phyloP scores from a whole-genome alignment of 2,888 invertebrate genomes.

The Aporophyla lueneburgensis region DNA sequence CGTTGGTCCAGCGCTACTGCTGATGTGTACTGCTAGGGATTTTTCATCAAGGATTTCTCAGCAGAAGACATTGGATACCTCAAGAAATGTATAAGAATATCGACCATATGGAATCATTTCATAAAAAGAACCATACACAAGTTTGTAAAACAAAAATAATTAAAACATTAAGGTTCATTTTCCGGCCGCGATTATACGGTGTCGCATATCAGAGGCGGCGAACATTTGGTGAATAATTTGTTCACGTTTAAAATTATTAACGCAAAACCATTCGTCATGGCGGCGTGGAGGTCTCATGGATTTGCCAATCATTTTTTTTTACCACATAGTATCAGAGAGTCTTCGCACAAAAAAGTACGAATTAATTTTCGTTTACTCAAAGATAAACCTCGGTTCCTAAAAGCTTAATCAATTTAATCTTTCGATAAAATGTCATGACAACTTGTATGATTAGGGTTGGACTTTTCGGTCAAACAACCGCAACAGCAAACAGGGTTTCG shows the following conservation, averaged over 20 bases:
- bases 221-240: constrained; percentile 84
- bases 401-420: constrained; percentile 30
- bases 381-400: constrained; percentile 14
- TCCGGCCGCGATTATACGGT: constrained; percentile 72
- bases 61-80: neutral
- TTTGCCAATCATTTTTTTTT: constrained; percentile 49
- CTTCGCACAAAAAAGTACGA: constrained; percentile 21
- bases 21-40: too few relatives aligned
- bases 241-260: constrained; percentile 83
- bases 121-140: constrained; percentile 13
- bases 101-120: neutral
- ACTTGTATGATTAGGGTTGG: constrained; percentile 20
- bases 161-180: constrained; percentile 53
- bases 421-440: constrained; percentile 30
- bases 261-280: constrained; percentile 71
- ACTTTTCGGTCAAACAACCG: neutral
- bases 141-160: constrained; percentile 61
- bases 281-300: constrained; percentile 60
- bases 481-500: neutral
- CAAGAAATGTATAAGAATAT: neutral
- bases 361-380: constrained; percentile 23
- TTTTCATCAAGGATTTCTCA: too few relatives aligned
- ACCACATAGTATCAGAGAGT: constrained; percentile 17
- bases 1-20: too few relatives aligned
- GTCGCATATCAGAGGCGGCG: constrained; percentile 81